These are phyloP conservation scores for Darevskia mixta DNA, from an alignment of 2,797 vertebrate genomes.

Conservation along the genomic window DNA sequence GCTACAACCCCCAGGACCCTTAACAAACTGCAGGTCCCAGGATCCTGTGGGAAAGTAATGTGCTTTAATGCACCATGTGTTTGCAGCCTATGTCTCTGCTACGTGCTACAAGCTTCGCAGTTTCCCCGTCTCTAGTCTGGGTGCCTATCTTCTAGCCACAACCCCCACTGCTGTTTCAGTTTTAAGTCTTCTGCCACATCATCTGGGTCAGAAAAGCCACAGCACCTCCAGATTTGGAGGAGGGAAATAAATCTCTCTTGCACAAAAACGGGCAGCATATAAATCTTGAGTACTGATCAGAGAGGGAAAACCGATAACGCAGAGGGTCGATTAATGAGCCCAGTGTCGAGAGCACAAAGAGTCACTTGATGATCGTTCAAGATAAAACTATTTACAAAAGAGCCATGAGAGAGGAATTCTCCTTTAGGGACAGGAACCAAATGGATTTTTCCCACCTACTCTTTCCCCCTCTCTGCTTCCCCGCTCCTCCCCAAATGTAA, in stretches of 20 bases:
- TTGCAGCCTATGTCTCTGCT: too few relatives aligned
- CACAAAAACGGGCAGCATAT: background rate
- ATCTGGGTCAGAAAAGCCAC: background rate
- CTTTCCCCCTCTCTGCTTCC: background rate
- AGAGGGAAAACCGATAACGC: background rate
- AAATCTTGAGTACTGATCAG: background rate
- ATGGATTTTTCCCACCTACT: conserved; percentile 34
- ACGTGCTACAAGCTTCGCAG: background rate
- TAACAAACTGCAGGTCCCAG: too few relatives aligned
- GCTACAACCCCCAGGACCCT: too few relatives aligned
- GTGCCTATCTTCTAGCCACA: too few relatives aligned
- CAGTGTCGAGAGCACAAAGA: background rate
- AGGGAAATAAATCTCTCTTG: background rate
- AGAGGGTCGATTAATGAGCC: background rate
- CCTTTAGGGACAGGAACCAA: conserved; percentile 58
- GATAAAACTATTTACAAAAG: conserved; percentile 70
- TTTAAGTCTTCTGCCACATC: background rate
- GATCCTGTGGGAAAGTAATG: too few relatives aligned
- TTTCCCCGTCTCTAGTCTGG: background rate
- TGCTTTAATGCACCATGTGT: too few relatives aligned
- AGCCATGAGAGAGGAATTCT: conserved; percentile 69
- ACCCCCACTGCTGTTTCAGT: background rate
- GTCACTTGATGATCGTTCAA: conserved; percentile 45
- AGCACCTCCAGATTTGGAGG: background rate
- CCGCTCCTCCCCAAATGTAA: conserved; percentile 32